Percentiles rank a stretch among this genome's conserved stretches.
Evolutionary conservation across 1,140 invertebrate genomes (phyloP).

Genomic region (Formica selysi): DNA sequence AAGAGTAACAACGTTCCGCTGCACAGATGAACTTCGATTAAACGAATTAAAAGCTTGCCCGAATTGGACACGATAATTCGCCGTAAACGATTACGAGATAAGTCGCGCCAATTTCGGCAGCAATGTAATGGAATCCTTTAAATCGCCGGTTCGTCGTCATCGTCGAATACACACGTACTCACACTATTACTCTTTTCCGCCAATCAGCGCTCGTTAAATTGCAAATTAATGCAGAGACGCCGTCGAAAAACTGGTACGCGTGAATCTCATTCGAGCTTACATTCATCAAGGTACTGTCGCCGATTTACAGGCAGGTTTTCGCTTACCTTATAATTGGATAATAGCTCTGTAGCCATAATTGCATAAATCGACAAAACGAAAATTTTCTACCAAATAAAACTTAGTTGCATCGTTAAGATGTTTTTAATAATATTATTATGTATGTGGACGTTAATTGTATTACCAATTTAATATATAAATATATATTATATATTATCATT

Average conservation of each 20-base stretch:
- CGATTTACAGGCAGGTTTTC: conserved; percentile 8
- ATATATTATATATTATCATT: background rate
- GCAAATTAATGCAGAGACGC: conserved; percentile 63
- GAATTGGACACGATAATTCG: conserved; percentile 45
- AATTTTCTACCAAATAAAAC: background rate
- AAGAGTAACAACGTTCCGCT: conserved; percentile 3
- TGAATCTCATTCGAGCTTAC: conserved; percentile 27
- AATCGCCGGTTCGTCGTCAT: conserved; percentile 45
- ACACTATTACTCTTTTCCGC: conserved; percentile 62
- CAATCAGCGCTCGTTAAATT: conserved; percentile 66
- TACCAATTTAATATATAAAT: background rate
- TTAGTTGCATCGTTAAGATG: background rate
- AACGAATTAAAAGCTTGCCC: conserved; percentile 61
- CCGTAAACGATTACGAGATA: conserved; percentile 54
- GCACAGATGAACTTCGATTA: conserved; percentile 62
- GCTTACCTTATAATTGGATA: conserved; percentile 43
- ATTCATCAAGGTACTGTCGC: background rate
- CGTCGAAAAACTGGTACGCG: conserved; percentile 38
- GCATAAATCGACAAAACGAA: conserved; percentile 2
- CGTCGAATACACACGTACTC: conserved; percentile 45
- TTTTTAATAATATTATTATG: conserved; percentile 12
- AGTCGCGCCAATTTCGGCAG: conserved; percentile 58
- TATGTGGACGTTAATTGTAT: background rate
- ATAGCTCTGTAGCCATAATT: conserved; percentile 6
- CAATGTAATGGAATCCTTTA: conserved; percentile 46